These are phyloP conservation scores for Paramormyrops kingsleyae DNA, from an alignment of 2,113 vertebrate genomes.

Conservation along the genomic window DNA sequence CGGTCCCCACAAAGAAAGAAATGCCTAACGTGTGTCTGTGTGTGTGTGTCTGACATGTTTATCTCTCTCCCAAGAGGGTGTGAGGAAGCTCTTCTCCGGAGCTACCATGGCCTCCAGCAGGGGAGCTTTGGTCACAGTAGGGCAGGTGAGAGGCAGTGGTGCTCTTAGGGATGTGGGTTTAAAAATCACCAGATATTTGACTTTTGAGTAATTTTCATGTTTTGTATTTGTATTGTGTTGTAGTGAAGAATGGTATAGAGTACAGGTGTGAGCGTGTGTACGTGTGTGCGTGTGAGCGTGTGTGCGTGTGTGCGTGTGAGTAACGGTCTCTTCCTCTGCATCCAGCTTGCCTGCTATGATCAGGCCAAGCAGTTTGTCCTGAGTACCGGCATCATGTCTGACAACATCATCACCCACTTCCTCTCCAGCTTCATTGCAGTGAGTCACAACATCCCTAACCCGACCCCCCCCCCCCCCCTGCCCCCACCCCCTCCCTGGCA, in stretches of 20 bases:
- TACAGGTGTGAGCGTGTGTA: too few relatives aligned
- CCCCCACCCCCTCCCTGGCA: not conserved
- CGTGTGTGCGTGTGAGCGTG: too few relatives aligned
- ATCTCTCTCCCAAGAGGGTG: constrained; percentile 66
- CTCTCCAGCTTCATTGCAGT: constrained; percentile 91
- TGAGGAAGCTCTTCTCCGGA: constrained; percentile 80
- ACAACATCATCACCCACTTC: constrained; percentile 84
- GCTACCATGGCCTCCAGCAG: constrained; percentile 84
- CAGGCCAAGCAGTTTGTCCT: constrained; percentile 94
- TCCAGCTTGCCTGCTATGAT: constrained; percentile 88
- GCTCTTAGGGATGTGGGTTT: not conserved
- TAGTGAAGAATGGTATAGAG: not conserved
- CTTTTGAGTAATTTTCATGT: not conserved
- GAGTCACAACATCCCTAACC: constrained; percentile 48
- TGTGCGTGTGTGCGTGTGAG: too few relatives aligned
- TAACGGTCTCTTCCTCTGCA: not conserved
- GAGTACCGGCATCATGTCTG: constrained; percentile 72
- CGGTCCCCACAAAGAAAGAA: not conserved
- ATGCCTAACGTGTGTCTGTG: not conserved
- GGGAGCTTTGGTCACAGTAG: constrained; percentile 86
- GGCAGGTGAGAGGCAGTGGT: constrained; percentile 58
- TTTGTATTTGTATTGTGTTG: not conserved
- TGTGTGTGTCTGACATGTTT: not conserved
- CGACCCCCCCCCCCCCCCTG: too few relatives aligned
- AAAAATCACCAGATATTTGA: not conserved